Base-by-base conservation (phyloP, 2,797 vertebrate species). In the Fringilla coelebs region DNA sequence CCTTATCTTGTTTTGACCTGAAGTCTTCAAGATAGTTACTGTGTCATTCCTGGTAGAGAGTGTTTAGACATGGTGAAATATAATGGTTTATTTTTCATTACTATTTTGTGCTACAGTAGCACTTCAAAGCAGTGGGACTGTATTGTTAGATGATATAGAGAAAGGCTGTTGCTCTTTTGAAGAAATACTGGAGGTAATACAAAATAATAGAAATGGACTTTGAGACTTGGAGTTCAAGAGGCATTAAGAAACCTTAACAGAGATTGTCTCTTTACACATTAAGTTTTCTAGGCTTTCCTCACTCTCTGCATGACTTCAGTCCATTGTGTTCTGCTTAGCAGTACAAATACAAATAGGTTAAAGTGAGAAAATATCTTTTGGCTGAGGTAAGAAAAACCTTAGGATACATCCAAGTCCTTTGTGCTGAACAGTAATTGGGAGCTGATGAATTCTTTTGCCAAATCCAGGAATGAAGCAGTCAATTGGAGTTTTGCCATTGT, bases 381-480 rank as follows among this genome's bases (percentile, higher is more conserved):
- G 28, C 68, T 89, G 89, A 92, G 68, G 63, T 89, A 90, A 90
- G 77, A 63, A 93, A 82, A 94, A 73, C 26, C 41, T 86, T 79
- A 90, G 68, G 48, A 52, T 73, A 41, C 40, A 68, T 92, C 46
- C 25, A 60, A 40, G 32, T 84, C 48, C 45, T 90, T 94, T 57
- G 49, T 63, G 25, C 57, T 82, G 19, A 40, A 17, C 45, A 71
- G 61, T 89, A 94, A 91, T 77, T 91, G 49, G 71, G 66, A 87
- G 81, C 65, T 75, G 81, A 73, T 79, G 51, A 90, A 84, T 94
- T 90, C 46, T 81, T 88, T 90, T 90, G 86, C 68, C 72, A 85
- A 63, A 79, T 89, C 77, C 65, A 80, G 84, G 81, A 92, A 90
- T 85, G 81, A 90, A 94, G 92, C 74, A 87, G 71, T 94, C 93